Percentiles rank a stretch among this genome's conserved stretches.
These are phyloP conservation scores for Ceratina calcarata DNA, from an alignment of 1,140 invertebrate species.

Conservation along the genomic window DNA sequence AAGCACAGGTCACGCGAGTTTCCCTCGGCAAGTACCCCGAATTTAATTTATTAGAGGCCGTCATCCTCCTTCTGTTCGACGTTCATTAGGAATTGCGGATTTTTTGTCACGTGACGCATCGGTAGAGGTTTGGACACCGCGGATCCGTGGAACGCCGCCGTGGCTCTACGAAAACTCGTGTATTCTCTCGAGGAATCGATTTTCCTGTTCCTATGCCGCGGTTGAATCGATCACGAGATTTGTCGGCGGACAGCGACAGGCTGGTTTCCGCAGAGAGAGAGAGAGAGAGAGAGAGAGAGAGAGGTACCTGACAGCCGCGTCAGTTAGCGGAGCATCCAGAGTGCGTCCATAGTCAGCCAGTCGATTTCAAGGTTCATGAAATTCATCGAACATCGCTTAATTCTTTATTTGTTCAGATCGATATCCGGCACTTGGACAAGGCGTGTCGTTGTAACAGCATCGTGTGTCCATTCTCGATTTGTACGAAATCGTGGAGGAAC, in stretches of 20 bases:
- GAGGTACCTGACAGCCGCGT: neutral
- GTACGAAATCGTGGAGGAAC: no score
- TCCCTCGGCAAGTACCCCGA: neutral
- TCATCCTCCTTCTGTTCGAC: neutral
- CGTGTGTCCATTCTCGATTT: no score
- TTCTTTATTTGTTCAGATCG: neutral
- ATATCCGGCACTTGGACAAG: neutral
- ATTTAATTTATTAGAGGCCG: conserved; percentile 37
- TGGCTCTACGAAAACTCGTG: neutral
- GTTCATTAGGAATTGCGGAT: conserved; percentile 43
- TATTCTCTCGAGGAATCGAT: conserved; percentile 12
- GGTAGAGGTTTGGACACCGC: no score
- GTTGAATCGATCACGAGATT: conserved; percentile 43
- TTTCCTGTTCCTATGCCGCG: conserved; percentile 12
- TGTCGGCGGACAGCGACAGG: conserved; percentile 27
- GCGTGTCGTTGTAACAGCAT: no score
- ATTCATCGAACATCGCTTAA: neutral
- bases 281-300: no score
- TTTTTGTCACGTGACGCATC: neutral
- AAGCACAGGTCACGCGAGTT: conserved; percentile 34
- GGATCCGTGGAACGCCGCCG: no score
- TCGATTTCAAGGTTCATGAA: neutral
- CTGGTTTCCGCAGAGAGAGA: conserved; percentile 7
- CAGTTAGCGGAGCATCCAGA: conserved; percentile 5
- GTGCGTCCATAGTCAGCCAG: neutral